Conservation (phyloP, 2,797 vertebrate genomes). For the Podarcis lilfordi region DNA sequence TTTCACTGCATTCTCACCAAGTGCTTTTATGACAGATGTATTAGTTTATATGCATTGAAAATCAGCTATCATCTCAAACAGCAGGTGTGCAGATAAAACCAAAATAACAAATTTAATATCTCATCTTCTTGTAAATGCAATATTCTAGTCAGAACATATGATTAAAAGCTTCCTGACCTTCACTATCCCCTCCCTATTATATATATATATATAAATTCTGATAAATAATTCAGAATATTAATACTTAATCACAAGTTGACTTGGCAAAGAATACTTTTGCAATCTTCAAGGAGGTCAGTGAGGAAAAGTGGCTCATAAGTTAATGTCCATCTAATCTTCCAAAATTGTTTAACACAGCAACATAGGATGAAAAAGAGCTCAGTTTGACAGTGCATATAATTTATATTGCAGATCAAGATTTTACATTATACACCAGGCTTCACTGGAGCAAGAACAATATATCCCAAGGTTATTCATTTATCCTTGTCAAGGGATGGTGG, state of each 20-base stretch:
- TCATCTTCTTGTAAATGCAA: slow-evolving; percentile 2
- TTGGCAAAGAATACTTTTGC: slow-evolving; percentile 30
- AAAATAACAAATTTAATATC: slow-evolving; percentile 9
- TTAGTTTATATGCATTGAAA: background rate
- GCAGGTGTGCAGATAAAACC: background rate
- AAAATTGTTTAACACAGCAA: slow-evolving; percentile 33
- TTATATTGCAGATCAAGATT: slow-evolving; percentile 15
- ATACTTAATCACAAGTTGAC: slow-evolving; percentile 34
- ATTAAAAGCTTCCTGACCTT: slow-evolving; percentile 28
- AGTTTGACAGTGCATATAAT: slow-evolving; percentile 5
- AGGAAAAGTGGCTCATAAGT: slow-evolving; percentile 35
- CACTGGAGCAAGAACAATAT: slow-evolving; percentile 18
- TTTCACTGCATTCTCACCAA: background rate
- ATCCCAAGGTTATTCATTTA: background rate
- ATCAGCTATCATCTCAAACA: background rate
- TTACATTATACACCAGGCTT: slow-evolving; percentile 6
- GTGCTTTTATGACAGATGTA: background rate
- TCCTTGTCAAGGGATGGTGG: background rate
- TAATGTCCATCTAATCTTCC: slow-evolving; percentile 25
- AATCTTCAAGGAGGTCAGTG: slow-evolving; percentile 36
- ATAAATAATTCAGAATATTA: slow-evolving; percentile 27
- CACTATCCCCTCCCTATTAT: background rate
- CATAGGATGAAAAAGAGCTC: slow-evolving; percentile 16
- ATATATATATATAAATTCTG: slow-evolving; percentile 3
- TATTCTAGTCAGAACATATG: slow-evolving; percentile 10